Conservation (phyloP, 2,113 vertebrate species). For the Brachyhypopomus occidentalis region DNA sequence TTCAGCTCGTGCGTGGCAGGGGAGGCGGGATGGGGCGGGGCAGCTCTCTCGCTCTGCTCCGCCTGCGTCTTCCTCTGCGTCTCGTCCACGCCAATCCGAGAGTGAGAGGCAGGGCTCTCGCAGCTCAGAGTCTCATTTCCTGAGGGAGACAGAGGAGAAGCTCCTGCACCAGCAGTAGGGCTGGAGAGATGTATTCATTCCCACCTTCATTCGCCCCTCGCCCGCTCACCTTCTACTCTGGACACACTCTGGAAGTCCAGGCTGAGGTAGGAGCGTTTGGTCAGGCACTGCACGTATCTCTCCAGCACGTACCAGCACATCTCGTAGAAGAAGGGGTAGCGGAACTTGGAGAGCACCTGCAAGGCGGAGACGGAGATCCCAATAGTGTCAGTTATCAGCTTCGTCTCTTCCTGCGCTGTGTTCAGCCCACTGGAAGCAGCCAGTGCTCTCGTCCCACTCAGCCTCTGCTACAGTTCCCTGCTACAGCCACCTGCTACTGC, state of each 20-base stretch:
- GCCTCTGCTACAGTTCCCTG: too few relatives aligned
- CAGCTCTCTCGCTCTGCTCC: slow-evolving; percentile 77
- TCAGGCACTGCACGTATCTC: slow-evolving; percentile 91
- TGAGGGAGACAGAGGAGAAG: slow-evolving; percentile 51
- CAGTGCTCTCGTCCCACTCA: too few relatives aligned
- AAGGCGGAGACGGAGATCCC: slow-evolving; percentile 4
- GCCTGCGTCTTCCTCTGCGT: slow-evolving; percentile 82
- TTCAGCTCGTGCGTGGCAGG: slow-evolving; percentile 77
- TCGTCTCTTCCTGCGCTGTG: too few relatives aligned
- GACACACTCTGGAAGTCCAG: slow-evolving; percentile 83
- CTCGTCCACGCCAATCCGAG: slow-evolving; percentile 89
- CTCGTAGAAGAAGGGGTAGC: slow-evolving; percentile 97
- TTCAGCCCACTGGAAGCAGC: too few relatives aligned
- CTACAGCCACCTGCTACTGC: too few relatives aligned
- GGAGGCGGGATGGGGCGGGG: slow-evolving; percentile 62
- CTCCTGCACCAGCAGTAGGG: too few relatives aligned
- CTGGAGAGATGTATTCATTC: neutral
- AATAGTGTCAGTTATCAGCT: too few relatives aligned
- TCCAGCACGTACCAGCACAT: slow-evolving; percentile 99
- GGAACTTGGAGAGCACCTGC: slow-evolving; percentile 95
- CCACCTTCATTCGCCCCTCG: neutral
- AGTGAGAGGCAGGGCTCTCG: slow-evolving; percentile 87
- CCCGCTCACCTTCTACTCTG: slow-evolving; percentile 82
- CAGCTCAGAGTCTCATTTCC: slow-evolving; percentile 82
- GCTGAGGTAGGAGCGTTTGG: slow-evolving; percentile 87